These are phyloP conservation scores for Scaptomyza hsui DNA, from an alignment of 1,140 invertebrate species.

Conservation along the genomic window DNA sequence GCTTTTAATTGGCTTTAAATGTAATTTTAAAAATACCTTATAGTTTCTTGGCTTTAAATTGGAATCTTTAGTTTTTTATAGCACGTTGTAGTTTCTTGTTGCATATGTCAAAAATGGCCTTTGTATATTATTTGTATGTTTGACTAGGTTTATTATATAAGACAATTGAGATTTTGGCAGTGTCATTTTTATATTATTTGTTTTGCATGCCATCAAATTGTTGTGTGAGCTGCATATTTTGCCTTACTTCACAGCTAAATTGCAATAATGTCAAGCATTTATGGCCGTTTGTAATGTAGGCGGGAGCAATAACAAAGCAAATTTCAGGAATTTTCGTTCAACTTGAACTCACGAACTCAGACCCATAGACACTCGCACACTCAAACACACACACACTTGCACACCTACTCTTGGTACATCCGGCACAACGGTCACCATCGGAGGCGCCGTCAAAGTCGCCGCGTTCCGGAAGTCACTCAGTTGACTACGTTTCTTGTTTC, in stretches of 20 bases:
- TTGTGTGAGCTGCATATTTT: slow-evolving; percentile 23
- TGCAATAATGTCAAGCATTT: slow-evolving; percentile 47
- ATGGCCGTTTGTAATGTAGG: background rate
- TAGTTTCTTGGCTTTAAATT: no score
- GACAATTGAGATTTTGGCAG: background rate
- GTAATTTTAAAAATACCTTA: no score
- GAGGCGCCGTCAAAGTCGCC: slow-evolving; percentile 12
- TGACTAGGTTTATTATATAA: background rate
- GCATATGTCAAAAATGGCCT: no score
- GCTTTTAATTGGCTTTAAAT: no score
- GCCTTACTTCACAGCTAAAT: slow-evolving; percentile 29
- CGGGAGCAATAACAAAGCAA: slow-evolving; percentile 3
- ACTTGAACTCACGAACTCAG: slow-evolving; percentile 18
- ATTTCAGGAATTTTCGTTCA: slow-evolving; percentile 39
- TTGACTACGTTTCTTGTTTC: slow-evolving; percentile 41
- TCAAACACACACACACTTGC: slow-evolving; percentile 2
- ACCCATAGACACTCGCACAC: background rate
- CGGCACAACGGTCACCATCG: slow-evolving; percentile 30
- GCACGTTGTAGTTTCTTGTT: no score
- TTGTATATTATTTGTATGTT: no score
- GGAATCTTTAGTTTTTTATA: no score
- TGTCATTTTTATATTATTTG: background rate
- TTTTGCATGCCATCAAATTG: background rate
- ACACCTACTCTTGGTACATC: slow-evolving; percentile 27
- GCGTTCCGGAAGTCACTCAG: slow-evolving; percentile 41